A percentile compares a stretch with the other conserved stretches of the same genome.
Evolutionary conservation across 92 coral and sea anemone species (phyloP).

Genomic region (Phenganax subtilis): DNA sequence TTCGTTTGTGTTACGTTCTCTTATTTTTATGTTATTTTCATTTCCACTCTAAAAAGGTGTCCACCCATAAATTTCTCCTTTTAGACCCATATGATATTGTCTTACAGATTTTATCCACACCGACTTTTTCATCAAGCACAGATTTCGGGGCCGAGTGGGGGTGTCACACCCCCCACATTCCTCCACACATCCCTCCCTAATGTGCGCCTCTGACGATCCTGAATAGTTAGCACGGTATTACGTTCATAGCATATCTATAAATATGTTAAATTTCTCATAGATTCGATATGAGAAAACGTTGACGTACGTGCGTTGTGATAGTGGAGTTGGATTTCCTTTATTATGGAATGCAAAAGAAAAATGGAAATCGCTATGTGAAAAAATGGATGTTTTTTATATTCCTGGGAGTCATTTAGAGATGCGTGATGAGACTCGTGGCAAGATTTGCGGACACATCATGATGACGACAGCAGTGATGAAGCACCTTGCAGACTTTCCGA

Average conservation of each 20-base stretch:
- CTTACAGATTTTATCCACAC: too few species aligned
- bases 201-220: too few species aligned
- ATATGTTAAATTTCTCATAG: background rate
- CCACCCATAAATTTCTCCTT: too few species aligned
- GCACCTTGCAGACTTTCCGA: background rate
- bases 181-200: too few species aligned
- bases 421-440: background rate
- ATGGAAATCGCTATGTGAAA: background rate
- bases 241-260: background rate
- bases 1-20: too few species aligned
- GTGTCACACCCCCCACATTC: too few species aligned
- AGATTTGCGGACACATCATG: constrained; percentile 6
- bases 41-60: too few species aligned
- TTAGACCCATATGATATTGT: too few species aligned
- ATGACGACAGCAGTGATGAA: constrained; percentile 13
- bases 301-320: constrained; percentile 4
- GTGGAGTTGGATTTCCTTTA: background rate
- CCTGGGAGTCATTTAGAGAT: constrained; percentile 13
- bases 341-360: background rate
- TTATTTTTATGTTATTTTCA: too few species aligned
- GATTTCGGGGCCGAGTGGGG: too few species aligned
- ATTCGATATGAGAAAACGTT: background rate
- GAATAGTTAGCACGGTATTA: background rate
- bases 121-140: too few species aligned
- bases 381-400: background rate